Percentiles rank a stretch among this genome's conserved stretches.
These are phyloP conservation scores for Aleiodes testaceus DNA, from an alignment of 2,888 invertebrate species.

Conservation along the genomic window DNA sequence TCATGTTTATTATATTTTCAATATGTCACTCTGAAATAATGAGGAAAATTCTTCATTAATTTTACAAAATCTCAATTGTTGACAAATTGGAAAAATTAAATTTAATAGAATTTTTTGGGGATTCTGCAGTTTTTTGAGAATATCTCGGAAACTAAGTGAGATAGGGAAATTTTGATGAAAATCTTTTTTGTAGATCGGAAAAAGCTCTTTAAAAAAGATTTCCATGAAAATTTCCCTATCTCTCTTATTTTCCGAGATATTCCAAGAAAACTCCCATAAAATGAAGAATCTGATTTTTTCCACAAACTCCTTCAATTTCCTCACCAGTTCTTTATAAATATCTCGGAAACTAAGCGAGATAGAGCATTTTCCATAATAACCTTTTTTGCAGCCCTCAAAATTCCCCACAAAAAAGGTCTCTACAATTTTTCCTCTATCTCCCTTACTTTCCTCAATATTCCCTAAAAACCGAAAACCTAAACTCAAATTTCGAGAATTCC, in stretches of 20 bases:
- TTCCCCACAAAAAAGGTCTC: no score
- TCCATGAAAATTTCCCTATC: no score
- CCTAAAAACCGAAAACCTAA: no score
- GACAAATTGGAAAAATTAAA: not conserved
- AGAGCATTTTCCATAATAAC: no score
- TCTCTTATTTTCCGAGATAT: not conserved
- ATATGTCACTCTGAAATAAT: no score
- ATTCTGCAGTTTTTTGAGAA: not conserved
- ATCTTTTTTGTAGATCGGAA: not conserved
- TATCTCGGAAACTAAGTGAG: not conserved
- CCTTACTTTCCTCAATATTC: no score
- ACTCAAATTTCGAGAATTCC: not conserved
- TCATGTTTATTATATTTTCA: not conserved
- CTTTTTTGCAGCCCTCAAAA: no score
- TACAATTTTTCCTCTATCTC: no score
- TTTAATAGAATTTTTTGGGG: not conserved
- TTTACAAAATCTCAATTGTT: not conserved
- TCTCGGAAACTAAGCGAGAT: no score
- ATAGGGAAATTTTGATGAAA: not conserved
- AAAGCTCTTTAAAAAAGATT: not conserved
- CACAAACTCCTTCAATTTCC: no score
- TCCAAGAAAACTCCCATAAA: not conserved
- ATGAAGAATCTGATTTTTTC: no score
- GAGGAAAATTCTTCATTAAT: not conserved
- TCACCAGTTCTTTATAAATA: no score